Percentiles rank a stretch among this genome's conserved stretches.
Conservation (phyloP, 2,888 invertebrate genomes). For the Caenorhabditis sinica region DNA sequence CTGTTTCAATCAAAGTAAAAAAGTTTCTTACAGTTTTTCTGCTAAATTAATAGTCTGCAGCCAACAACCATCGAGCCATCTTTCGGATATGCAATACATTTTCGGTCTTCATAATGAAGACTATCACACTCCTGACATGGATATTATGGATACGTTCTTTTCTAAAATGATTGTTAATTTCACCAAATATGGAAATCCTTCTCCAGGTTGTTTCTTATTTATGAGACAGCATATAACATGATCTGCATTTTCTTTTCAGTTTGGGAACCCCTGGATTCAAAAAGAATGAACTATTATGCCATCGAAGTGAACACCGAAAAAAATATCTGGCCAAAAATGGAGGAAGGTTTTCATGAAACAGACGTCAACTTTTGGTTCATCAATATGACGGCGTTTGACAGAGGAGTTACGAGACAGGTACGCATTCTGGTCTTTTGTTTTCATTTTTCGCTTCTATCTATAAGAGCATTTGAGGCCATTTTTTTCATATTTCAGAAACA, state of each 20-base stretch:
- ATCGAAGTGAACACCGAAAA: constrained; percentile 44
- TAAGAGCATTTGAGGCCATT: too few species aligned
- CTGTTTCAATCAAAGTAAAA: constrained; percentile 46
- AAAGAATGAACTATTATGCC: constrained; percentile 57
- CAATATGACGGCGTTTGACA: constrained; percentile 63
- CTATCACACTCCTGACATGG: constrained; percentile 46
- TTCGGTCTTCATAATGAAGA: constrained; percentile 55
- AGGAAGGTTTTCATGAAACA: constrained; percentile 52
- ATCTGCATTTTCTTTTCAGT: constrained; percentile 23
- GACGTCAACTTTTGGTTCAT: constrained; percentile 62
- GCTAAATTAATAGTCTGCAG: constrained; percentile 18
- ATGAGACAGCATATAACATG: too few species aligned
- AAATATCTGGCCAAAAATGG: constrained; percentile 49
- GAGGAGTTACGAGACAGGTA: constrained; percentile 44
- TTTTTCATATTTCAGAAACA: constrained; percentile 35
- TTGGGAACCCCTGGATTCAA: constrained; percentile 42
- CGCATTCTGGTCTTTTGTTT: too few species aligned
- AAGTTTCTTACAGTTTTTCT: neutral
- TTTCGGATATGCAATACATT: constrained; percentile 60
- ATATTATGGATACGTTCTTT: constrained; percentile 56
- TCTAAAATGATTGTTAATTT: constrained; percentile 49
- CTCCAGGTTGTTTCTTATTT: constrained; percentile 56
- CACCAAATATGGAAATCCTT: constrained; percentile 45
- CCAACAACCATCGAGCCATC: constrained; percentile 45
- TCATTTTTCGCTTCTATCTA: too few species aligned